phyloP scores from a whole-genome alignment of 92 coral and sea anemone genomes.

The Blastomussa wellsi region DNA sequence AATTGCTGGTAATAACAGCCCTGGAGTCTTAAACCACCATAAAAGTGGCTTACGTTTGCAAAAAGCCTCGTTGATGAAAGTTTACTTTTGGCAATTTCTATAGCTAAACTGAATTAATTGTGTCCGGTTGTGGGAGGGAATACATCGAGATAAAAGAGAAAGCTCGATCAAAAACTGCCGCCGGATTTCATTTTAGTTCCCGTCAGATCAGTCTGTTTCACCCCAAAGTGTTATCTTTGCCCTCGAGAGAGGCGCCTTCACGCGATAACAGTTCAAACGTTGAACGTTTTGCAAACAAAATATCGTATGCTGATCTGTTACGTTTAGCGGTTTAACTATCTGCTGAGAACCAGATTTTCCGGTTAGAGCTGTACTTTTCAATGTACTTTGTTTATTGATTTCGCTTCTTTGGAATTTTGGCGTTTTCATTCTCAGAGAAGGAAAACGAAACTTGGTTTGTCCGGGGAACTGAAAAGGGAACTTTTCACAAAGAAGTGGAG shows the following conservation, averaged over 20 bases:
- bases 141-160: neutral
- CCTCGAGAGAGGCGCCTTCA: conserved; percentile 18
- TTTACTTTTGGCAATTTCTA: conserved; percentile 7
- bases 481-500: neutral
- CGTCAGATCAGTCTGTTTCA: neutral
- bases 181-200: neutral
- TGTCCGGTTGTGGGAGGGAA: conserved; percentile 40
- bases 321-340: neutral
- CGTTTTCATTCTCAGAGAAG: neutral
- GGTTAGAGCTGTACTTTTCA: neutral
- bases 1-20: conserved; percentile 1
- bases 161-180: neutral
- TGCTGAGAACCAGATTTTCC: conserved; percentile 8
- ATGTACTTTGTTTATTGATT: neutral
- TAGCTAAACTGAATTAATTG: neutral
- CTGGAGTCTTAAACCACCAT: conserved; percentile 13
- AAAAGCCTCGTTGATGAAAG: conserved; percentile 5
- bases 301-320: neutral
- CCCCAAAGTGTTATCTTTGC: neutral
- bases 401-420: neutral
- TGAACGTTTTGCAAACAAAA: neutral
- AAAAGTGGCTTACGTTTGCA: conserved; percentile 9
- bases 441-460: neutral
- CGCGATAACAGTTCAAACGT: neutral
- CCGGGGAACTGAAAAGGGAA: neutral